Base-by-base conservation (phyloP, 2,888 invertebrate genomes). In the Pollenia amentaria region DNA sequence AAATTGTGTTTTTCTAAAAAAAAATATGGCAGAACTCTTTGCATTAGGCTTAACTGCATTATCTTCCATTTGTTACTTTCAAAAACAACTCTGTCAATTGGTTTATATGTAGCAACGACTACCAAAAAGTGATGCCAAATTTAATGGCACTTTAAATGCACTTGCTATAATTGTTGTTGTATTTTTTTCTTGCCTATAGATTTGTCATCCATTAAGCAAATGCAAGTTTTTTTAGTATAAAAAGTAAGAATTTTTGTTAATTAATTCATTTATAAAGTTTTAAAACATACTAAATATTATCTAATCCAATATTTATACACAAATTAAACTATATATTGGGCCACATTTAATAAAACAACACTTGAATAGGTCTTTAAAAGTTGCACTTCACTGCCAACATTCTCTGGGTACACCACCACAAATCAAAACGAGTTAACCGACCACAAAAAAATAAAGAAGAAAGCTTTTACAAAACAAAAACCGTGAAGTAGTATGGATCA, bases 401-500 rank as follows among this genome's bases (percentile, higher is more conserved):
- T 40, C 81, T 46, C 65, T 51, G 38, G 29, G 51, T 85, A 81
- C 21, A 82, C 62, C 77, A 73, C 60, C 46, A 51, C 69, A 78
- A 69, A 60, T 44, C 55, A 42, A 84, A 79, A 18, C 67, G 44
- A 77, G 72, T 38, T 65, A 77, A 83, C 62, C 76, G 57, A 84
- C 29, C 62, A 70, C 44, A 83, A 80, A 65, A 18, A 21, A 18
- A 44, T 70, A 51, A 51, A 76, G 51, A 65, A 72, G 51, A 65
- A 72, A 72, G 38, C 48, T 44, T 73, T 85, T 42, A 62, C 79
- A 80, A 75, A 55, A 76, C 38, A 53, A 70, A 81, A 72, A 78
- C 21, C 21, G 67, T 77, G 72, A 57, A 51, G 16, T 70, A 84
- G 78, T 80, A 93, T 93, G 93, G 93, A 93, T 89, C 92, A 91